Percentiles rank a stretch among this genome's conserved stretches.
Conservation (phyloP, 2,113 vertebrate genomes). For the Apodemus speciosus region DNA sequence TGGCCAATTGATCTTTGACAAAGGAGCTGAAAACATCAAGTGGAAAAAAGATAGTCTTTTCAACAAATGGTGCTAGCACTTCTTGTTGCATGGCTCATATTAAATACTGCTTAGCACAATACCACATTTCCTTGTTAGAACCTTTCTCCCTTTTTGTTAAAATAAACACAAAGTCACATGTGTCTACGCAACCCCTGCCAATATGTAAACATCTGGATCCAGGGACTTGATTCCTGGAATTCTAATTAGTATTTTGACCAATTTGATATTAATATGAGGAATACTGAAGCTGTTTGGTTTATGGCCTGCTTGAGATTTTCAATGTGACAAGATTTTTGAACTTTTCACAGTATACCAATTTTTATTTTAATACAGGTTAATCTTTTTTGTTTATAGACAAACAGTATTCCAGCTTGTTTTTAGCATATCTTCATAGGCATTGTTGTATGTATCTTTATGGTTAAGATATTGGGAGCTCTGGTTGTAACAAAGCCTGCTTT, state of each 20-base stretch:
- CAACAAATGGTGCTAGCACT: no score
- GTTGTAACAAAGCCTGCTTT: rapidly evolving
- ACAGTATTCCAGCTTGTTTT: not conserved
- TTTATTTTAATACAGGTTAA: not conserved
- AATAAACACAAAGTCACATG: not conserved
- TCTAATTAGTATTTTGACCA: not conserved
- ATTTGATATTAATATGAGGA: not conserved
- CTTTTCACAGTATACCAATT: not conserved
- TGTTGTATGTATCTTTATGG: rapidly evolving
- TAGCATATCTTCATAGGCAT: no score
- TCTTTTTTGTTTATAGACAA: not conserved
- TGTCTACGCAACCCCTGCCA: not conserved
- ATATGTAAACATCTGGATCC: not conserved
- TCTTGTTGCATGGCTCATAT: not conserved
- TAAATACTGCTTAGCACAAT: not conserved
- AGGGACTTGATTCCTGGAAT: not conserved
- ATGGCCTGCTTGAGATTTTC: not conserved
- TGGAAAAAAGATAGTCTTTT: no score
- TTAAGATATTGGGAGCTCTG: not conserved
- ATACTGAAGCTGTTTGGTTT: not conserved
- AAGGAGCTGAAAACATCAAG: no score
- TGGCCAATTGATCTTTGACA: no score
- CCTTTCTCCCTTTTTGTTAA: not conserved
- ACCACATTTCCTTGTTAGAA: no score
- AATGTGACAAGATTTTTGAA: not conserved